A percentile compares a stretch with the other conserved stretches of the same genome.
phyloP scores from a whole-genome alignment of 2,888 invertebrate species.

The Drosophila glabriapex region DNA sequence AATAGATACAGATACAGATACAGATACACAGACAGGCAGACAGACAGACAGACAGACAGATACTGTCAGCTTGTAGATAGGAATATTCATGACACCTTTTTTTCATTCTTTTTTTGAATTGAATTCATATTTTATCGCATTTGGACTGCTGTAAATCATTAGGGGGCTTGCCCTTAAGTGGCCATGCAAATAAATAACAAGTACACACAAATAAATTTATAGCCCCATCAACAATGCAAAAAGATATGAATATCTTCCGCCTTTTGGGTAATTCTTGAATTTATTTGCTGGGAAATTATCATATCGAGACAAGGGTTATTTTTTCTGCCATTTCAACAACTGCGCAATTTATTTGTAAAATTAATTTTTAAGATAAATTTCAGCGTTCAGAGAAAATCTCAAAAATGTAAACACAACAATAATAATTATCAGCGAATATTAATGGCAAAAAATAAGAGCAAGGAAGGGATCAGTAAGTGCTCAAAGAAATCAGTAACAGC shows the following conservation, averaged over 20 bases:
- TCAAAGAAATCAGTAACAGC: slow-evolving; percentile 41
- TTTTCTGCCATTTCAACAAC: not conserved
- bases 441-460: slow-evolving; percentile 10
- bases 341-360: slow-evolving; percentile 6
- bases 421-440: slow-evolving; percentile 43
- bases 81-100: slow-evolving; percentile 46
- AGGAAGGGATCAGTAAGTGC: slow-evolving; percentile 30
- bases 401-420: slow-evolving; percentile 9
- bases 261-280: slow-evolving; percentile 3
- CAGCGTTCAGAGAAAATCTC: slow-evolving; percentile 19
- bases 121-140: slow-evolving; percentile 59
- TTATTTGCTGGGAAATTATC: slow-evolving; percentile 23
- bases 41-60: not conserved
- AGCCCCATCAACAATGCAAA: slow-evolving; percentile 18
- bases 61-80: slow-evolving; percentile 18
- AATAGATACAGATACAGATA: slow-evolving; percentile 57
- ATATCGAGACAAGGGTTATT: not conserved
- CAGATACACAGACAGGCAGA: slow-evolving; percentile 12
- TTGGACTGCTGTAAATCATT: slow-evolving; percentile 43
- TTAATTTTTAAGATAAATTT: slow-evolving; percentile 26
- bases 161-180: slow-evolving; percentile 51
- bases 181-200: slow-evolving; percentile 76
- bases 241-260: not conserved
- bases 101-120: slow-evolving; percentile 3
- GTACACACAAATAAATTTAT: slow-evolving; percentile 58